Percentiles rank a stretch among this genome's conserved stretches.
phyloP scores from a whole-genome alignment of 1,140 invertebrate genomes.

The Nomia melanderi region DNA sequence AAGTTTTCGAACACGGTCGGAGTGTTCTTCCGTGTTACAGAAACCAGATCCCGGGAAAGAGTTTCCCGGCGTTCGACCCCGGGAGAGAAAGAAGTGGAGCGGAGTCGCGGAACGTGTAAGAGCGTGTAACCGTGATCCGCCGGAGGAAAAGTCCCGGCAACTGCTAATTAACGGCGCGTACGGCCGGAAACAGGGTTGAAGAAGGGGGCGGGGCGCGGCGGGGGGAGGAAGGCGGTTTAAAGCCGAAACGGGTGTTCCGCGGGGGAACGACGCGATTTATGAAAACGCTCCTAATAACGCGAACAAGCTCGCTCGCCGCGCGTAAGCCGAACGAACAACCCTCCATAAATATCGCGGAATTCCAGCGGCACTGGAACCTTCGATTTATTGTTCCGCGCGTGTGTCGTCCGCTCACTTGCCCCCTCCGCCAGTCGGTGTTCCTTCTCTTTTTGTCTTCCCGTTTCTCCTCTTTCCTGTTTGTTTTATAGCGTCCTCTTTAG shows the following conservation, averaged over 20 bases:
- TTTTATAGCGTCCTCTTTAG: slow-evolving; percentile 44
- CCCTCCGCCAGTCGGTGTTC: neutral
- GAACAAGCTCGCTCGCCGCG: slow-evolving; percentile 45
- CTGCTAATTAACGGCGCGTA: slow-evolving; percentile 56
- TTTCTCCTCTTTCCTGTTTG: too few relatives aligned
- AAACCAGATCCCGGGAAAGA: slow-evolving; percentile 39
- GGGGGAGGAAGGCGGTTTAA: neutral
- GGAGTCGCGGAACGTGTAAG: slow-evolving; percentile 8
- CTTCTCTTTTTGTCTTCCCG: too few relatives aligned
- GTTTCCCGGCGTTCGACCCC: neutral
- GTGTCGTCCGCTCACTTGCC: slow-evolving; percentile 45
- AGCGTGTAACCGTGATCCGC: slow-evolving; percentile 25
- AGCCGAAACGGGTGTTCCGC: slow-evolving; percentile 36
- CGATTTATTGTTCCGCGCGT: slow-evolving; percentile 54
- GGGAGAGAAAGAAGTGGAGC: neutral
- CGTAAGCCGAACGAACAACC: slow-evolving; percentile 63
- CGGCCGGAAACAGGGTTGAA: slow-evolving; percentile 6
- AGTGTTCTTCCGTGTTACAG: slow-evolving; percentile 48
- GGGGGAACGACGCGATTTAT: slow-evolving; percentile 61
- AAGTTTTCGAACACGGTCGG: slow-evolving; percentile 17
- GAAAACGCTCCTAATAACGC: slow-evolving; percentile 61
- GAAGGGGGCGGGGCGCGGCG: neutral
- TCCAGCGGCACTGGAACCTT: slow-evolving; percentile 47
- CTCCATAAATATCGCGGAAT: slow-evolving; percentile 63
- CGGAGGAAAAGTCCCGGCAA: slow-evolving; percentile 32